Conservation (phyloP, 2,888 invertebrate genomes). For the Nomada lathburiana region DNA sequence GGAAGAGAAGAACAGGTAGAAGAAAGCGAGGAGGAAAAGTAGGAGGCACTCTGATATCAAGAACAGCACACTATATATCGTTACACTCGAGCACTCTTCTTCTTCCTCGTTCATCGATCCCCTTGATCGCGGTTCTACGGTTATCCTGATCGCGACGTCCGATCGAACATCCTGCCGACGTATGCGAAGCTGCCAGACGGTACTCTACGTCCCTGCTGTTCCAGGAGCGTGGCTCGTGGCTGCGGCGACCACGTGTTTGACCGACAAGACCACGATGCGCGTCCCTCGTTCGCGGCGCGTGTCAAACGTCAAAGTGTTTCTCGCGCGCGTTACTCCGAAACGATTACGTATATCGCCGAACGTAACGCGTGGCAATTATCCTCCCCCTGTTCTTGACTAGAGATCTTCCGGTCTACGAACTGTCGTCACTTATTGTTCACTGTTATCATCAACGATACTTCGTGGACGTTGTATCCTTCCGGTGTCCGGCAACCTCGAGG, state of each 20-base stretch:
- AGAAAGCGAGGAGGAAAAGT: conserved; percentile 18
- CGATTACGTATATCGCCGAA: background rate
- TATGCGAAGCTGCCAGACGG: background rate
- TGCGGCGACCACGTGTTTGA: conserved; percentile 61
- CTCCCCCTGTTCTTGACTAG: background rate
- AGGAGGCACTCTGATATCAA: conserved; percentile 54
- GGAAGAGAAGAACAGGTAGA: conserved; percentile 41
- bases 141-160: conserved; percentile 67
- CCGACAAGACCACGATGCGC: conserved; percentile 32
- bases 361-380: background rate
- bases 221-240: conserved; percentile 53
- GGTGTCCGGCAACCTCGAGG: background rate
- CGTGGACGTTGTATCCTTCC: conserved; percentile 3
- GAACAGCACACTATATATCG: conserved; percentile 67
- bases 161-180: conserved; percentile 66
- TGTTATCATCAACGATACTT: background rate
- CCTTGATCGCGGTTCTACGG: conserved; percentile 12
- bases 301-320: conserved; percentile 8
- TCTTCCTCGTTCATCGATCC: conserved; percentile 30
- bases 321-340: background rate
- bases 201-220: background rate
- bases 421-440: background rate
- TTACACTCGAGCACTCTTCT: conserved; percentile 66
- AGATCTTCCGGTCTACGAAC: conserved; percentile 6
- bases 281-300: conserved; percentile 33